Percentiles rank a stretch among this genome's conserved stretches.
Evolutionary conservation across 2,888 invertebrate species (phyloP).

Genomic region (Mantis religiosa): DNA sequence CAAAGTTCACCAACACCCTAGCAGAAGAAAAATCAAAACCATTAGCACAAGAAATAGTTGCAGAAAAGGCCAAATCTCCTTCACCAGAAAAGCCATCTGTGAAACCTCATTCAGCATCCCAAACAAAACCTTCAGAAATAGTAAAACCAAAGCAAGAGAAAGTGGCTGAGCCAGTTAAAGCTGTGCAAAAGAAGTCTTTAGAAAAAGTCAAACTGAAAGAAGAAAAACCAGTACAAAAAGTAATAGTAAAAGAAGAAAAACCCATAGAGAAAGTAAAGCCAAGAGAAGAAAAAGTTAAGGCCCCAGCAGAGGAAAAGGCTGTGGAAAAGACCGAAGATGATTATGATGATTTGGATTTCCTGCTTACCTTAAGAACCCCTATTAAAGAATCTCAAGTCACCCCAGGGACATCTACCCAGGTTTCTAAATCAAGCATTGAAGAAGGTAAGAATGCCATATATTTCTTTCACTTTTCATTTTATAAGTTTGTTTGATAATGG

Average conservation of each 20-base stretch:
- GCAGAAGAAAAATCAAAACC: not conserved
- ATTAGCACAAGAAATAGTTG: not conserved
- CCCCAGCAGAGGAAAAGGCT: not conserved
- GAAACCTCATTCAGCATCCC: not conserved
- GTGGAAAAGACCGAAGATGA: not conserved
- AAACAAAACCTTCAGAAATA: not conserved
- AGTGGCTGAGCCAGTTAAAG: not conserved
- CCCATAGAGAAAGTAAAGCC: not conserved
- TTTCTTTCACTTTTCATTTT: no score
- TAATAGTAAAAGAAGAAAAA: not conserved
- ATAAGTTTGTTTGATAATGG: no score
- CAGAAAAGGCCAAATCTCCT: not conserved
- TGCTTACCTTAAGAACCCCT: conserved; percentile 16
- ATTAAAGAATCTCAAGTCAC: not conserved
- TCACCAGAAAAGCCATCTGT: not conserved
- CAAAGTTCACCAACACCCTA: not conserved
- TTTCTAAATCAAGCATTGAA: not conserved
- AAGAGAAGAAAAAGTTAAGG: not conserved
- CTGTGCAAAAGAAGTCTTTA: not conserved
- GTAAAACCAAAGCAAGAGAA: not conserved
- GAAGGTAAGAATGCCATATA: not conserved
- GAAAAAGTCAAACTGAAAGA: not conserved
- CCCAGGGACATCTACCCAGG: not conserved
- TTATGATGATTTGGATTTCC: conserved; percentile 23
- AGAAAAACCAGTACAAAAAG: not conserved